These are phyloP conservation scores for Gobio gobio DNA, from an alignment of 2,113 vertebrate species.

Conservation along the genomic window DNA sequence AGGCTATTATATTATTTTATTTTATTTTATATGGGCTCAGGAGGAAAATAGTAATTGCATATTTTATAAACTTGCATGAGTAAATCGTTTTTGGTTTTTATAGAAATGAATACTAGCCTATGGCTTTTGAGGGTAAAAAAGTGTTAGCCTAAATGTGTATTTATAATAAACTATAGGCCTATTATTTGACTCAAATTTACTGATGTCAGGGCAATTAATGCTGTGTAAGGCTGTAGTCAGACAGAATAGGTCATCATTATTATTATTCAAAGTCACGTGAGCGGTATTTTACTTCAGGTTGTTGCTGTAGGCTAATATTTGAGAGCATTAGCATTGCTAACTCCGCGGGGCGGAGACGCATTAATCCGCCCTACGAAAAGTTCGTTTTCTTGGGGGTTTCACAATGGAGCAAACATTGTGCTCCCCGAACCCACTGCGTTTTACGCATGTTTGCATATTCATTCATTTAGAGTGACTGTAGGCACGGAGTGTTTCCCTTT, in stretches of 20 bases:
- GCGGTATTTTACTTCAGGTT: not conserved
- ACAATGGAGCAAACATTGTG: slow-evolving; percentile 57
- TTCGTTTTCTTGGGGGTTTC: slow-evolving; percentile 50
- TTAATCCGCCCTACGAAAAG: slow-evolving; percentile 59
- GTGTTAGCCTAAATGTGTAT: too few species aligned
- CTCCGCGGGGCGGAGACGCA: slow-evolving; percentile 42
- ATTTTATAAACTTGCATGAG: not conserved
- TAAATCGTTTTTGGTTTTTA: too few species aligned
- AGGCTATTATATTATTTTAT: too few species aligned
- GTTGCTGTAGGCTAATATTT: not conserved
- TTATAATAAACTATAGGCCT: not conserved
- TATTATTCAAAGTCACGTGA: not conserved
- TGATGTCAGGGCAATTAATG: not conserved
- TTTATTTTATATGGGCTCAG: not conserved
- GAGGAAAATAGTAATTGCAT: not conserved
- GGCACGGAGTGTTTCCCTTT: slow-evolving; percentile 23
- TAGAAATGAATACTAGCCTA: too few species aligned
- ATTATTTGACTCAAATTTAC: not conserved
- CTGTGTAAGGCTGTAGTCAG: not conserved
- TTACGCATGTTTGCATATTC: slow-evolving; percentile 55
- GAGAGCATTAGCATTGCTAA: slow-evolving; percentile 36
- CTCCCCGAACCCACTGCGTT: slow-evolving; percentile 39
- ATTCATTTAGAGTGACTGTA: slow-evolving; percentile 40
- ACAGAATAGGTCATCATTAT: not conserved
- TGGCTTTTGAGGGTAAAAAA: too few species aligned